Base-by-base conservation (phyloP, 2,888 invertebrate species). In the Neoascia interrupta region DNA sequence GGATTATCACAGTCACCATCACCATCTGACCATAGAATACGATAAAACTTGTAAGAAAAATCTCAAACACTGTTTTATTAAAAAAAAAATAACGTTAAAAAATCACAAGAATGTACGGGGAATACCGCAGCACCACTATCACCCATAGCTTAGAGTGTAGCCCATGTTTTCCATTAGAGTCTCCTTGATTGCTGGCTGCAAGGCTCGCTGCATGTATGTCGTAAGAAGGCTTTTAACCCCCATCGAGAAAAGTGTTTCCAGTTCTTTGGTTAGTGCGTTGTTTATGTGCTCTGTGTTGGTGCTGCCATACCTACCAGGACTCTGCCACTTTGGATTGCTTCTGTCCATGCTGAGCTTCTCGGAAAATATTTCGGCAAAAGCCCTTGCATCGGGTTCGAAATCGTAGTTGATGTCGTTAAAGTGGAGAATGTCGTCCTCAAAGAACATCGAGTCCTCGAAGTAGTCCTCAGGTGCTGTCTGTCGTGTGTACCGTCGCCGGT, bases 131-230 rank as follows among this genome's bases (percentile, higher is more conserved):
- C 13, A 19, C 47, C 81, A 49, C 15, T 19, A 21, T 87, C 90
- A 93, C 74, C 96, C 96, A 86, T 96, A 96, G 64, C 95, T 95
- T 84, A 96, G 92, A 37, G 95, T 95, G 86, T 95, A 96, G 4
- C 96, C 96, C 93, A 96, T 94, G 85, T 95, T 95, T 81, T 94
- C 91, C 95, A 96, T 95, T 23, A 96, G 89, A 0, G 95, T 95
- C 84, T 96, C 95, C 85, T 95, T 95, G 61, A 96, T 94, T 34
- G 95, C 95, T 5, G 95, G 95, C 84, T 96, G 95, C 49, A 96
- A 87, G 84, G 95, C 94, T 81, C 93, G 93, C 85, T 96, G 95
- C 93, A 96, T 94, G 83, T 95, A 95, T 19, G 93, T 93, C 0
- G 94, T 95, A 39, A 96, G 86, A 43, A 95, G 90, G 13, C 95